Percentiles rank a stretch among this genome's conserved stretches.
Evolutionary conservation across 2,888 invertebrate species (phyloP).

Genomic region (Erpobdella octoculata): DNA sequence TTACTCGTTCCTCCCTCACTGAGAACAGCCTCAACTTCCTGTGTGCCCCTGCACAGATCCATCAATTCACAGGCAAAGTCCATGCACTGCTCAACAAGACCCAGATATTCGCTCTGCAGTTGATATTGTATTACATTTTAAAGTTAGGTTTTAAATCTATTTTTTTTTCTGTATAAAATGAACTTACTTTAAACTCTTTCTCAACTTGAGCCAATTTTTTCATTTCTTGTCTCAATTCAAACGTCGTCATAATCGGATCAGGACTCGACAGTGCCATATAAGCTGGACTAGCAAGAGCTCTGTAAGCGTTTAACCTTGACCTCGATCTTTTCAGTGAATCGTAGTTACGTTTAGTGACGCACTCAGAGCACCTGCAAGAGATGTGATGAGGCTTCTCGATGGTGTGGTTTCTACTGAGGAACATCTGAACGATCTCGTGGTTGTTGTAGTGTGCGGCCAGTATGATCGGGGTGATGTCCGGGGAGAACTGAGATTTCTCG

Average conservation of each 20-base stretch:
- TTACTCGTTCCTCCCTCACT: conserved; percentile 58
- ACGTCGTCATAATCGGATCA: conserved; percentile 65
- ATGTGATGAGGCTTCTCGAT: conserved; percentile 61
- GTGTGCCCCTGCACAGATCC: conserved; percentile 62
- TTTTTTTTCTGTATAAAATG: neutral
- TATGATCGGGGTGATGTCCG: conserved; percentile 64
- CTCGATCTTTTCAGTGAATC: conserved; percentile 54
- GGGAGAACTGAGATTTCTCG: conserved; percentile 59
- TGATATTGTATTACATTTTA: neutral
- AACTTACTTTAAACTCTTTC: conserved; percentile 58
- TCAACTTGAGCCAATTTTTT: conserved; percentile 58
- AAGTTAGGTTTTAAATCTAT: neutral
- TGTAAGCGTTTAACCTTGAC: conserved; percentile 61
- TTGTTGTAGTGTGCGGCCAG: conserved; percentile 66
- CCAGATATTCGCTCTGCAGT: conserved; percentile 58
- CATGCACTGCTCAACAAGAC: conserved; percentile 56
- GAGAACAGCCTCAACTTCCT: conserved; percentile 64
- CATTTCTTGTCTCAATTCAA: conserved; percentile 61
- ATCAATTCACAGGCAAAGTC: conserved; percentile 53
- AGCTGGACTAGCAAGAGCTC: conserved; percentile 63
- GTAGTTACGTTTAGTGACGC: conserved; percentile 51
- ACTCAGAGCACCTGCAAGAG: conserved; percentile 51
- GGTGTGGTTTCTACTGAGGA: conserved; percentile 62
- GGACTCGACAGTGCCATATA: conserved; percentile 63
- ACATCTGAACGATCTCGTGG: conserved; percentile 63